Conservation (phyloP, 2,797 vertebrate genomes). For the Denticeps clupeoides region DNA sequence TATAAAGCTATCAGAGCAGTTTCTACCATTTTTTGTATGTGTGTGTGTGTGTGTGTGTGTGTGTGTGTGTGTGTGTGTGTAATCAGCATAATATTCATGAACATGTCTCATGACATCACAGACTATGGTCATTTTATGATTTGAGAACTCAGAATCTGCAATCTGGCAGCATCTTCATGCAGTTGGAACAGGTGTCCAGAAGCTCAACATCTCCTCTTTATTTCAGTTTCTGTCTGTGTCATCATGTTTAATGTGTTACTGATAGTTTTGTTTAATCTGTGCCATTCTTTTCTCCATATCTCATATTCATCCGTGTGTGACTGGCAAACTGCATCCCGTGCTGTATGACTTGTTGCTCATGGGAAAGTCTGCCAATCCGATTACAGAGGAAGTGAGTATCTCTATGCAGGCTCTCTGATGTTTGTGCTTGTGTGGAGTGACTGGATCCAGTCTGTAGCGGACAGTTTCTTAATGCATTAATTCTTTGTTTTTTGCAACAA, state of each 20-base stretch:
- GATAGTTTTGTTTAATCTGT: slow-evolving; percentile 21
- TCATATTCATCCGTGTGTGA: slow-evolving; percentile 26
- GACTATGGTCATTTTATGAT: too few relatives aligned
- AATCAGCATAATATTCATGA: too few relatives aligned
- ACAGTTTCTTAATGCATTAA: too few relatives aligned
- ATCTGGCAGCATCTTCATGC: not conserved
- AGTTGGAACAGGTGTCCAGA: not conserved
- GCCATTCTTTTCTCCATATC: slow-evolving; percentile 23
- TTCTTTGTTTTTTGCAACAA: too few relatives aligned
- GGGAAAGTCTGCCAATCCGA: slow-evolving; percentile 13
- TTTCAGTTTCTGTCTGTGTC: slow-evolving; percentile 9
- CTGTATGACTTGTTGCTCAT: slow-evolving; percentile 17
- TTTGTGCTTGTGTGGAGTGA: not conserved
- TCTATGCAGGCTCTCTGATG: not conserved
- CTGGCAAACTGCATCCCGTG: slow-evolving; percentile 16
- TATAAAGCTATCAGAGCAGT: too few relatives aligned
- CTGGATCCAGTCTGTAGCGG: too few relatives aligned
- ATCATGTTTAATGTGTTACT: slow-evolving; percentile 20
- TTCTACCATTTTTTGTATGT: too few relatives aligned
- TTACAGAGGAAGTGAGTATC: slow-evolving; percentile 19
- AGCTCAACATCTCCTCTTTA: slow-evolving; percentile 9
- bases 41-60: too few relatives aligned
- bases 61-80: too few relatives aligned
- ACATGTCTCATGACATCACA: too few relatives aligned
- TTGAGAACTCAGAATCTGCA: not conserved